Conservation (phyloP, 2,888 invertebrate genomes). For the Timema cristinae region DNA sequence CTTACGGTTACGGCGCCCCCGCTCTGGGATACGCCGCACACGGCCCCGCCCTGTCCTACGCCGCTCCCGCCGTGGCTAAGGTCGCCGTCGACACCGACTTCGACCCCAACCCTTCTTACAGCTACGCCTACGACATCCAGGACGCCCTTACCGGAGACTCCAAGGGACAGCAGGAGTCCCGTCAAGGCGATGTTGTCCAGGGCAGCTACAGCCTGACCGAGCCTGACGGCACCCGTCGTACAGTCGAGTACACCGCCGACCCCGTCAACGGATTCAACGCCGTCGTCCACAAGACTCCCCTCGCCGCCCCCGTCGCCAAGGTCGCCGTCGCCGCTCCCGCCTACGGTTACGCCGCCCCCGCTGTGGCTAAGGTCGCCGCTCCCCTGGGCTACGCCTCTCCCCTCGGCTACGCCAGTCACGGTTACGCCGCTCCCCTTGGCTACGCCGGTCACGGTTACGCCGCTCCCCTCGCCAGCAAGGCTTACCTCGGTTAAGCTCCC, state of each 20-base stretch:
- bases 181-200: constrained; percentile 32
- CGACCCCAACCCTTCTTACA: constrained; percentile 31
- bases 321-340: constrained; percentile 31
- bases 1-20: constrained; percentile 20
- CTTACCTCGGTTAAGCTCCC: not conserved
- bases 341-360: constrained; percentile 23
- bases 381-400: constrained; percentile 28
- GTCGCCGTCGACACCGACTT: constrained; percentile 30
- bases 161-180: constrained; percentile 32
- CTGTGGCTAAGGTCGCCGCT: constrained; percentile 23
- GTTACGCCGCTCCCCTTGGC: constrained; percentile 21
- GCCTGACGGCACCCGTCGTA: constrained; percentile 32
- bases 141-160: constrained; percentile 32
- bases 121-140: constrained; percentile 32
- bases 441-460: constrained; percentile 25
- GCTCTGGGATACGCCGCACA: constrained; percentile 23
- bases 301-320: constrained; percentile 31
- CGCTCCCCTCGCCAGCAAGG: constrained; percentile 2
- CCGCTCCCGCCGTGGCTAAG: constrained; percentile 28
- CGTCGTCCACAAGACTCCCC: constrained; percentile 30
- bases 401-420: constrained; percentile 22
- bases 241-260: constrained; percentile 33
- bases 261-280: constrained; percentile 34
- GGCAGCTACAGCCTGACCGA: constrained; percentile 32
- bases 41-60: constrained; percentile 22